Conservation (phyloP, 2,113 vertebrate species). For the Setophaga petechia region DNA sequence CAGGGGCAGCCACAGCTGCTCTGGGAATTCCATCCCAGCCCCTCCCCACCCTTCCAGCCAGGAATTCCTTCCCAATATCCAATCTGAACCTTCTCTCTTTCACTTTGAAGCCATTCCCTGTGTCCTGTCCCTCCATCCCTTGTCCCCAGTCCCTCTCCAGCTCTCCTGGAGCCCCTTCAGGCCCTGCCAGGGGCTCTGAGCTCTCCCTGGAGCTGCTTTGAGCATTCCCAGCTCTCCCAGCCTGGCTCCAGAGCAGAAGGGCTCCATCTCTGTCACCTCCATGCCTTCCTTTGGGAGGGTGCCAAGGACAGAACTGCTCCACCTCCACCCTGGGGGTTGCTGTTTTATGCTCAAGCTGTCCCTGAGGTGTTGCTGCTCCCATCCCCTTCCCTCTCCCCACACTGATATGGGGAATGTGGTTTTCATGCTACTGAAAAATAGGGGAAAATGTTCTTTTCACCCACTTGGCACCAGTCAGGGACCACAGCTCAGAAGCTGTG, state of each 20-base stretch:
- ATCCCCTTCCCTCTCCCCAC: not conserved
- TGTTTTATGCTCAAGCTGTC: not conserved
- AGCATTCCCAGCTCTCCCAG: not conserved
- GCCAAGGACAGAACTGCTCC: not conserved
- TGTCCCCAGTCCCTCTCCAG: not conserved
- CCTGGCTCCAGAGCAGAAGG: not conserved
- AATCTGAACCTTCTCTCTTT: not conserved
- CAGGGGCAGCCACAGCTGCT: not conserved
- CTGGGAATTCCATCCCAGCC: not conserved
- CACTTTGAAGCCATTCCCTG: not conserved
- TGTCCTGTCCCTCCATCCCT: not conserved
- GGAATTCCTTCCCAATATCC: not conserved
- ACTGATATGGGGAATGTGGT: not conserved
- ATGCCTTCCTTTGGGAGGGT: not conserved
- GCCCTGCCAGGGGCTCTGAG: not conserved
- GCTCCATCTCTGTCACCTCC: rapidly evolving
- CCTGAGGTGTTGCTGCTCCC: not conserved
- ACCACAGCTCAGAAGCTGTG: not conserved
- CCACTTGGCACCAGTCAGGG: not conserved
- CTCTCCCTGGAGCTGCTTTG: not conserved
- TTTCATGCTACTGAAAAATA: not conserved
- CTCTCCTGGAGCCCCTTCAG: not conserved
- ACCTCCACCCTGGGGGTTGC: not conserved
- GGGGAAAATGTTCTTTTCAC: not conserved
- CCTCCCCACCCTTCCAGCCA: not conserved